These are phyloP conservation scores for Agonopterix subpropinquella DNA, from an alignment of 2,888 invertebrate species.

Conservation along the genomic window DNA sequence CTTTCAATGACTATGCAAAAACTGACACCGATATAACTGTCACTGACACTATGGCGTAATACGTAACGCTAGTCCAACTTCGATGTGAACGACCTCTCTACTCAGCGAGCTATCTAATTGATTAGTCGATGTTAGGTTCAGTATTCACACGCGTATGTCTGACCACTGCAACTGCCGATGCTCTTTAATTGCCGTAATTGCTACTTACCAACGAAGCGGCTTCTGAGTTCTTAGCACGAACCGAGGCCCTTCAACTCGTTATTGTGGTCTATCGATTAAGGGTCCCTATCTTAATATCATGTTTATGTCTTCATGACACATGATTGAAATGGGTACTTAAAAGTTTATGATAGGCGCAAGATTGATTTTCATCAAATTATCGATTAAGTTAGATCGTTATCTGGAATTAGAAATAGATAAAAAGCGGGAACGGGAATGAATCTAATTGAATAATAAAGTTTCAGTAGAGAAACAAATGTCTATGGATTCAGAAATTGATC, in stretches of 20 bases:
- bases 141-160: constrained; percentile 38
- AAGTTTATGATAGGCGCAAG: too few relatives aligned
- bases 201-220: constrained; percentile 1
- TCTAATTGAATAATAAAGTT: too few relatives aligned
- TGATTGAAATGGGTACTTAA: too few relatives aligned
- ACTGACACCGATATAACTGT: too few relatives aligned
- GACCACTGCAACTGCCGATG: constrained; percentile 32
- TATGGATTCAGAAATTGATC: too few relatives aligned
- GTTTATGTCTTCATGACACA: too few relatives aligned
- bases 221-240: not conserved
- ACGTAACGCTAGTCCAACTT: not conserved
- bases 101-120: constrained; percentile 43
- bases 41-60: not conserved
- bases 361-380: too few relatives aligned
- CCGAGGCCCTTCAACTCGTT: not conserved
- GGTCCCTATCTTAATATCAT: not conserved
- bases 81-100: constrained; percentile 43
- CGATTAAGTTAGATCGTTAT: too few relatives aligned
- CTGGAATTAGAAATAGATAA: too few relatives aligned
- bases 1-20: too few relatives aligned
- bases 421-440: too few relatives aligned
- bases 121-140: constrained; percentile 61
- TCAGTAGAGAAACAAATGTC: too few relatives aligned
- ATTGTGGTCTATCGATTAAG: not conserved
- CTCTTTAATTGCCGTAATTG: constrained; percentile 65